Base-by-base conservation (phyloP, 2,797 vertebrate species). In the Cottoperca gobio region DNA sequence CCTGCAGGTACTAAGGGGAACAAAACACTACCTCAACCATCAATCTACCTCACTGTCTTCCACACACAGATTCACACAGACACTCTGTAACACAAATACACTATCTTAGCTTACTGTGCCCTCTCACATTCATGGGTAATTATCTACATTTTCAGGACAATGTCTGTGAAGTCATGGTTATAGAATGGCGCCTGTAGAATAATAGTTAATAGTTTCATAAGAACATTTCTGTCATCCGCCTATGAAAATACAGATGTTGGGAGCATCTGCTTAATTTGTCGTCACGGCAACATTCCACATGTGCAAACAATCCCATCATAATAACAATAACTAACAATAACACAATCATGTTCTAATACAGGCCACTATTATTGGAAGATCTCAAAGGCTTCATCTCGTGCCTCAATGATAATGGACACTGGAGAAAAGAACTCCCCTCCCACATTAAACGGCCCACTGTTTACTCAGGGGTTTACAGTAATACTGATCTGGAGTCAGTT, bases 1-100 rank as follows among this genome's bases (percentile, higher is more conserved):
- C 87, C 87, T 64, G 70, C 69, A 85, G 80, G 80, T 83, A 69
- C 39, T n/a, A 6, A 52, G 10, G 45, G 42, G 24, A n/a, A 60
- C 43, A 60, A 75, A 77, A 72, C 49, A 59, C 52, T 59, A 50
- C 43, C 66, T 66, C 33, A 45, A 17, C 31, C 50, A 67, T 43
- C 17, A 24, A 50, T 37, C 33, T 49, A n/a, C 8, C 43, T 43
- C 14, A 9, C 23, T 7, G 26, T 12, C 26, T 60, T 23, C 19
- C 11, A 7, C 33, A 23, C 12, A 8, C 6, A 53, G 19, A 24
- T n/a, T 11, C 43, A 66, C 35, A 5, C 16, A 53, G 55, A 42
- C 6, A n/a, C 16, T 33, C 52, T 48, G 53, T 52, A 13, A 2
- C 58, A 48, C 13, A 55, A 57, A 64, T 7, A 60, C 12, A 45